Base-by-base conservation (phyloP, 2,113 vertebrate species). In the Tichodroma muraria region DNA sequence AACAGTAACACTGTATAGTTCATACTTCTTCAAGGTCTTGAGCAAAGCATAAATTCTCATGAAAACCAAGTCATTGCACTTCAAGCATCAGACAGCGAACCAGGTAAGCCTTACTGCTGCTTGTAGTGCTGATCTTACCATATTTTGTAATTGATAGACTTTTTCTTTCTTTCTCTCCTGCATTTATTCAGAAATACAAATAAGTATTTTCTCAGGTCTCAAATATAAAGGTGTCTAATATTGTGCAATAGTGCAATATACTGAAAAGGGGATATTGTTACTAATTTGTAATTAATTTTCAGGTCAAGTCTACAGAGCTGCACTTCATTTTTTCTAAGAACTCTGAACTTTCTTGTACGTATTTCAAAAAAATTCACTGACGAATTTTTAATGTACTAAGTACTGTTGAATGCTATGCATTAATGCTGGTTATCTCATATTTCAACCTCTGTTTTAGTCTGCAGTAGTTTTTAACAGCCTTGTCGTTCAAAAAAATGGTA, bases 1-100 rank as follows among this genome's bases (percentile, higher is more conserved):
- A 98, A 98, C 97, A 97, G 98, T 96, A 98, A 98, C 98, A 98
- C 94, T 98, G 97, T 98, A 97, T 98, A 97, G 96, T 96, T 97
- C 97, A 97, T 97, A 96, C 95, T 97, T 97, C 98, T 97, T 99
- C 99, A 99, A 99, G 99, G 99, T 98, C 98, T 98, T 95, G 54
- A 96, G 73, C 90, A 87, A 94, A 92, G 97, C 95, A 99, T 99
- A 99, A 99, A 99, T 98, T 98, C 93, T 50, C 96, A 85, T 45
- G 98, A 59, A 95, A 97, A 94, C 47, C 73, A 90, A 90, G 50
- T 64, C 61, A 44, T 45, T 70, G 89, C 85, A 91, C 86, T 96
- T 91, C 97, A 64, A 95, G 82, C 69, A 65, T 79, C 97, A 84
- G 96, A 91, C 90, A 56, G 93, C 33, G n/a, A 52, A 85, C 53